Evolutionary conservation across 2,888 invertebrate genomes (phyloP), one percentile per base, ranked within the genome.

Genomic region (Erebia palarica): DNA sequence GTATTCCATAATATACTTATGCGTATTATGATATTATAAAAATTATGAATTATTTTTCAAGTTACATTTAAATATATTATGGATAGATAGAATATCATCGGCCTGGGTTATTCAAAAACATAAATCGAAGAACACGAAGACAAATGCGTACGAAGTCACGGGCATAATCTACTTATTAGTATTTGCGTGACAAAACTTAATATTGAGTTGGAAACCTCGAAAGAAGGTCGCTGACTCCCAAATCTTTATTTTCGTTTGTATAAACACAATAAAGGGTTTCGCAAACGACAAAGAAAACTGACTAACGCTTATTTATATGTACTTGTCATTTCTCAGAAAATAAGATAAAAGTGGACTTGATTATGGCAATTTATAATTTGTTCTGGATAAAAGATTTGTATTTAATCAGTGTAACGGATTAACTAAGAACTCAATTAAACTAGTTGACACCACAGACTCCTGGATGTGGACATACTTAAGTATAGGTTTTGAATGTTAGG

Each of bases 261-360:
- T 63, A 63, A 69, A 72, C 53, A 58, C 57, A 47, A 44, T 73
- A 53, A 69, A 65, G 68, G 63, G 51, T 69, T 74, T 70, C 63
- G 70, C 70, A 69, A 67, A 75, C 65, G 71, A 73, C 75, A 73
- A 75, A 73, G 73, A 67, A 72, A 70, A 67, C 72, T 70, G 70
- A 72, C 63, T 75, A 72, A 75, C 64, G 49, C 63, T 73, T 68
- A 51, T 72, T 69, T 70, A 64, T 68, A n/a, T n/a, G n/a, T n/a
- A 68, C 27, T 73, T 60, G 68, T 70, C 64, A 60, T 63, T 73
- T 75, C 71, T 73, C 61, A 49, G 68, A 70, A 72, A 66, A 68
- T 51, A 65, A 47, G 60, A 65, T 42, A 59, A 65, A 61, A 44
- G 42, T 42, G 27, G 18, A 13, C 44, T 61, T 53, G 59, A 67